Evolutionary conservation across 2,113 vertebrate genomes (phyloP), one percentile per base, ranked within the genome.

Genomic region (Burhinus oedicnemus): DNA sequence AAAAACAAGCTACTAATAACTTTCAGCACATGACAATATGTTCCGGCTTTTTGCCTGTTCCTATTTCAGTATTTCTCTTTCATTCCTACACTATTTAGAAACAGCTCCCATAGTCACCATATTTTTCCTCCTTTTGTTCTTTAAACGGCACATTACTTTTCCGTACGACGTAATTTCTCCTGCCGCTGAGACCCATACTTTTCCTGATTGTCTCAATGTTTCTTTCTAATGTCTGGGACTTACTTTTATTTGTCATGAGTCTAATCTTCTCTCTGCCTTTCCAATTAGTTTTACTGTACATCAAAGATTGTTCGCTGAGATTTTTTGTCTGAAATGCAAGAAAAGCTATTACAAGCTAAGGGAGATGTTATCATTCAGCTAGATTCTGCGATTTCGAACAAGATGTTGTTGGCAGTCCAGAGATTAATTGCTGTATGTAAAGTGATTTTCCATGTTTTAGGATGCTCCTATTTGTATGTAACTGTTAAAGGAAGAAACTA

Each of bases 241-340:
- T 65, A 44, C 36, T 95, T 95, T 89, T 71, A 84, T 89, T 91
- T 87, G 55, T 86, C 72, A 71, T 47, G 87, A 93, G 65, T 60
- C 52, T 87, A 49, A 92, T 83, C 71, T 70, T 89, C 61, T 72
- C 32, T 58, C 74, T 89, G 89, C 32, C 44, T 94, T 92, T 81
- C 34, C 79, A 93, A 93, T 96, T 97, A 95, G 58, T 88, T 93
- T 93, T 84, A 90, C 72, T 54, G 52, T 69, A 69, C 25, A 87
- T 91, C 94, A 92, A 87, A 87, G 17, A 85, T 20, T 62, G 40
- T 51, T 89, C 77, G 62, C 68, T 42, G n/a, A 74, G 58, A 30
- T 91, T 94, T 87, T 74, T 85, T 91, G 44, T 60, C 72, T 89
- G 72, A 91, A 89, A 90, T 75, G 11, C 52, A 93, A 81, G 34